Evolutionary conservation across 2,888 invertebrate species (phyloP).

Genomic region (Pyrrhia umbra): DNA sequence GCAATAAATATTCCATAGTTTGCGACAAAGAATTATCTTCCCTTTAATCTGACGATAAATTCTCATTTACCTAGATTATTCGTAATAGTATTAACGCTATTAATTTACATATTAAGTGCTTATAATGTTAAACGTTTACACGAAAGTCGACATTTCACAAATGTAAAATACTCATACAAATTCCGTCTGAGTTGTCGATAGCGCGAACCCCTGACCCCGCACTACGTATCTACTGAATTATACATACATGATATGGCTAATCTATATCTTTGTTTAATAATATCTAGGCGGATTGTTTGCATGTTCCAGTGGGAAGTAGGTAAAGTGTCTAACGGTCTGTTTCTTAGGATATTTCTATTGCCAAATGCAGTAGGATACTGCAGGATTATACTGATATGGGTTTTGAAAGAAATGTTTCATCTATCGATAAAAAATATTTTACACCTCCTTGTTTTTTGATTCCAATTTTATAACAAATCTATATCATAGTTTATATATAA

Average conservation of each 20-base stretch:
- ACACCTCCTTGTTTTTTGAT: not conserved
- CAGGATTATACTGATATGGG: constrained; percentile 33
- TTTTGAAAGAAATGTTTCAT: constrained; percentile 5
- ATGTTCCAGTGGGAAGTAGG: constrained; percentile 11
- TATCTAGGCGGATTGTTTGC: constrained; percentile 32
- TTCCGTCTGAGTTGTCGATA: constrained; percentile 34
- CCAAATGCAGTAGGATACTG: constrained; percentile 22
- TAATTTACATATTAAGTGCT: constrained; percentile 16
- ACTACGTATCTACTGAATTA: constrained; percentile 47
- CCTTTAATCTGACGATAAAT: constrained; percentile 22
- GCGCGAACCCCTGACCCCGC: constrained; percentile 41
- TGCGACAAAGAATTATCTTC: constrained; percentile 13
- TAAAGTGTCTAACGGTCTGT: constrained; percentile 32
- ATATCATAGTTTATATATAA: too few relatives aligned
- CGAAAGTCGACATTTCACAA: constrained; percentile 33
- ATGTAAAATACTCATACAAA: constrained; percentile 34
- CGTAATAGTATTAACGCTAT: not conserved
- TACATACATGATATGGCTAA: constrained; percentile 42
- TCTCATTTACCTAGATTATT: constrained; percentile 15
- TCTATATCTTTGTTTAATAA: constrained; percentile 40
- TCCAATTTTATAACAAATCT: not conserved
- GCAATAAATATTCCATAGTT: constrained; percentile 14
- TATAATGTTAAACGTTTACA: constrained; percentile 20
- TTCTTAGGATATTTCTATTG: constrained; percentile 41
- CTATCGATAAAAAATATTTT: constrained; percentile 7